These are phyloP conservation scores for Cydia amplana DNA, from an alignment of 1,140 invertebrate genomes.

Conservation along the genomic window DNA sequence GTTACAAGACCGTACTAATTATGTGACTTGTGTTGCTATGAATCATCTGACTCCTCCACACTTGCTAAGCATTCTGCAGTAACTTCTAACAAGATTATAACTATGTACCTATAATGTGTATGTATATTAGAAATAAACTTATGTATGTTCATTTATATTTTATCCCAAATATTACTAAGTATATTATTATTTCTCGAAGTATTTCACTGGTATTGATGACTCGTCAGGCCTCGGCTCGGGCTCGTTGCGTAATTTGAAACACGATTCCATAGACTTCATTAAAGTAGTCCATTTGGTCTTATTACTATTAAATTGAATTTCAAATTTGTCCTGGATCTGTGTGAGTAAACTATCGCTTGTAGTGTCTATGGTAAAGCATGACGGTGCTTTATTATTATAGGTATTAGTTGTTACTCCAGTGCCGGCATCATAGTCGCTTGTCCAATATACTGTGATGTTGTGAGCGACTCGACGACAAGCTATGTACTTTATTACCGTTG, in stretches of 20 bases:
- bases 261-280: neutral
- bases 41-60: constrained; percentile 21
- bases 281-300: constrained; percentile 25
- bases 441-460: constrained; percentile 48
- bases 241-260: neutral
- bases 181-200: constrained; percentile 4
- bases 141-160: neutral
- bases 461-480: constrained; percentile 51
- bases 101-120: constrained; percentile 4
- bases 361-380: constrained; percentile 72
- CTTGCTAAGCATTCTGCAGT: constrained; percentile 23
- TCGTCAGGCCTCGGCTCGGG: neutral
- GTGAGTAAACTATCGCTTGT: constrained; percentile 74
- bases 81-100: constrained; percentile 18
- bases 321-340: constrained; percentile 61
- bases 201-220: neutral
- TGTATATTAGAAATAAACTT: neutral
- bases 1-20: constrained; percentile 29
- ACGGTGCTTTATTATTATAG: constrained; percentile 63
- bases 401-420: constrained; percentile 56
- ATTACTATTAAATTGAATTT: constrained; percentile 33
- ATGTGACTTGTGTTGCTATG: constrained; percentile 29
- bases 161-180: constrained; percentile 3
- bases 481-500: constrained; percentile 52
- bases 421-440: constrained; percentile 67